These are phyloP conservation scores for Paramacrobiotus metropolitanus DNA, from an alignment of 1,140 invertebrate species.

Conservation along the genomic window DNA sequence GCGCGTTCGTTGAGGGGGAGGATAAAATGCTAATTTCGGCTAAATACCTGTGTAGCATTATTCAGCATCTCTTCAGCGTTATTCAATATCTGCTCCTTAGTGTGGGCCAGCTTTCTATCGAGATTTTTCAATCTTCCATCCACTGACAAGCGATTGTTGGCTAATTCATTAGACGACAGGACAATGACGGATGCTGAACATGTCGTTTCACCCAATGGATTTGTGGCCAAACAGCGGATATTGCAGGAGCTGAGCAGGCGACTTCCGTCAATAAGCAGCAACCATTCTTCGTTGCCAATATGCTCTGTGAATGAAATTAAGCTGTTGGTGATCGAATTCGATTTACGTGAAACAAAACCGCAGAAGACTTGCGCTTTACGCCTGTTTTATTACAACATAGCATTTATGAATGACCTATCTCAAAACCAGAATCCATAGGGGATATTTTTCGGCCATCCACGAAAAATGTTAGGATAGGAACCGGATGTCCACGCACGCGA, in stretches of 20 bases:
- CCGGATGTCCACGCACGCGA: background rate
- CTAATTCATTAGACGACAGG: background rate
- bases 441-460: background rate
- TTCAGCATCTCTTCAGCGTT: background rate
- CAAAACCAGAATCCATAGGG: background rate
- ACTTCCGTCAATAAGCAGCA: background rate
- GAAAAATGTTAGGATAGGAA: background rate
- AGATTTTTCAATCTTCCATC: background rate
- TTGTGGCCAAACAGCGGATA: background rate
- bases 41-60: background rate
- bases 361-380: too few relatives aligned
- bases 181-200: background rate
- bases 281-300: slow-evolving; percentile 4
- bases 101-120: background rate
- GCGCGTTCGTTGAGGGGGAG: too few relatives aligned
- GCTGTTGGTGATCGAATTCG: background rate
- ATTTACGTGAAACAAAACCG: background rate
- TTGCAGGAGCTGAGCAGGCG: background rate
- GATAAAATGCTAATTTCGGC: too few relatives aligned
- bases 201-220: background rate
- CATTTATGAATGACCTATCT: background rate
- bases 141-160: background rate
- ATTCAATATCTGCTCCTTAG: background rate
- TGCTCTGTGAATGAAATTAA: background rate
- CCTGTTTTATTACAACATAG: background rate